phyloP scores from a whole-genome alignment of 2,113 vertebrate genomes.

The Hipposideros armiger region DNA sequence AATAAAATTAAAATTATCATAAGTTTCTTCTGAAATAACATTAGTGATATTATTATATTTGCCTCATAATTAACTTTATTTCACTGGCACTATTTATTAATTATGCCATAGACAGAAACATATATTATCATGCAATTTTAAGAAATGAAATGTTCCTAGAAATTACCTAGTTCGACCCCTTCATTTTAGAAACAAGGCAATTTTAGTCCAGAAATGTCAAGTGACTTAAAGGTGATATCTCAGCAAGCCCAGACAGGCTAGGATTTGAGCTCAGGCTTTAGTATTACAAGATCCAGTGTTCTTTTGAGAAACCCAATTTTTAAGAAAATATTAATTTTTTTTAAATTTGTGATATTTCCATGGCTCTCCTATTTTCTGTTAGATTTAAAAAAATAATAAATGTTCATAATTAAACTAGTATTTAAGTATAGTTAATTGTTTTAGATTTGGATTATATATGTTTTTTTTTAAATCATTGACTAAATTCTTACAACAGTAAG shows the following conservation, averaged over 20 bases:
- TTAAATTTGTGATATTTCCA: not conserved
- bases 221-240: not conserved
- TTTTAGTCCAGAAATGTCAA: not conserved
- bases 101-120: not conserved
- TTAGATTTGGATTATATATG: not conserved
- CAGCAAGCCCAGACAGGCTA: not conserved
- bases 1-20: not conserved
- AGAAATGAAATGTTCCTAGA: constrained; percentile 17
- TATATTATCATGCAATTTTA: constrained; percentile 30
- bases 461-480: not conserved
- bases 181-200: constrained; percentile 25
- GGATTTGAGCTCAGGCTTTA: constrained; percentile 6
- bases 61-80: constrained; percentile 15
- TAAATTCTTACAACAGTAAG: not conserved
- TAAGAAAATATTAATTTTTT: not conserved
- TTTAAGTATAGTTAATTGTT: constrained; percentile 25
- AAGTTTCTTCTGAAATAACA: constrained; percentile 37
- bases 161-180: not conserved
- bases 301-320: not conserved
- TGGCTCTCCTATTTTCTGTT: not conserved
- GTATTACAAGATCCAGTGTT: not conserved
- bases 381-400: constrained; percentile 29
- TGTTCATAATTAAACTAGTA: not conserved
- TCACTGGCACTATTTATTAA: constrained; percentile 9
- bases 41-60: not conserved